These are phyloP conservation scores for Plemyria rubiginata DNA, from an alignment of 2,888 invertebrate genomes.

Conservation along the genomic window DNA sequence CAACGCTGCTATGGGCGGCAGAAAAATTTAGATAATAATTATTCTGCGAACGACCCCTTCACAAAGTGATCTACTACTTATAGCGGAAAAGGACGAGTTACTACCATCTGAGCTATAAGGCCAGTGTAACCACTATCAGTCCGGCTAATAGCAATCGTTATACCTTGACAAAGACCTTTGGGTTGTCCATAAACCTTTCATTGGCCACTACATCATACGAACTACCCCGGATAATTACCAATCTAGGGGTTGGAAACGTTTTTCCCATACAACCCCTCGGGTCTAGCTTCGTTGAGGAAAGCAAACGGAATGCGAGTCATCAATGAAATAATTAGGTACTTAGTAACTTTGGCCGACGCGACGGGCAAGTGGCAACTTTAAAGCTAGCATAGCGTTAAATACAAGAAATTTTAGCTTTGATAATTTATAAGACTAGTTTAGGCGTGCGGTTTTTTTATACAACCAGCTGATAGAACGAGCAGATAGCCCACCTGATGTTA, in stretches of 20 bases:
- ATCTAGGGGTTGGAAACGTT: background rate
- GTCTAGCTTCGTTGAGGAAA: conserved; percentile 1
- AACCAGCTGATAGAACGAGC: too few species aligned
- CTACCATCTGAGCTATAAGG: too few species aligned
- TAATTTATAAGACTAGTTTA: conserved; percentile 13
- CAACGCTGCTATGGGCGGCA: too few species aligned
- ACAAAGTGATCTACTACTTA: too few species aligned
- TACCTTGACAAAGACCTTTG: background rate
- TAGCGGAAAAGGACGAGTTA: too few species aligned
- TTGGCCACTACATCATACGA: conserved; percentile 4
- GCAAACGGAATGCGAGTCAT: conserved; percentile 24
- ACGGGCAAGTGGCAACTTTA: conserved; percentile 50
- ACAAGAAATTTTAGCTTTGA: conserved; percentile 33
- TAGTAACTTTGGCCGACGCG: conserved; percentile 54
- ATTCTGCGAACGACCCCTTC: too few species aligned
- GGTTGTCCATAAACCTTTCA: background rate
- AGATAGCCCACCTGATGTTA: too few species aligned
- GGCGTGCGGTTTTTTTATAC: background rate
- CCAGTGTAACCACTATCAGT: background rate
- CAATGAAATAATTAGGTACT: conserved; percentile 54
- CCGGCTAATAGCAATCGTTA: background rate
- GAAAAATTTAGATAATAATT: too few species aligned
- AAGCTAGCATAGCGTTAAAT: conserved; percentile 43
- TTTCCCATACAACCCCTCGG: conserved; percentile 1
- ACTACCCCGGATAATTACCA: background rate